A percentile compares a stretch with the other conserved stretches of the same genome.
Evolutionary conservation across 53 echinoderm and acorn worm genomes (phyloP).

Genomic region (Pentamera pediparva): DNA sequence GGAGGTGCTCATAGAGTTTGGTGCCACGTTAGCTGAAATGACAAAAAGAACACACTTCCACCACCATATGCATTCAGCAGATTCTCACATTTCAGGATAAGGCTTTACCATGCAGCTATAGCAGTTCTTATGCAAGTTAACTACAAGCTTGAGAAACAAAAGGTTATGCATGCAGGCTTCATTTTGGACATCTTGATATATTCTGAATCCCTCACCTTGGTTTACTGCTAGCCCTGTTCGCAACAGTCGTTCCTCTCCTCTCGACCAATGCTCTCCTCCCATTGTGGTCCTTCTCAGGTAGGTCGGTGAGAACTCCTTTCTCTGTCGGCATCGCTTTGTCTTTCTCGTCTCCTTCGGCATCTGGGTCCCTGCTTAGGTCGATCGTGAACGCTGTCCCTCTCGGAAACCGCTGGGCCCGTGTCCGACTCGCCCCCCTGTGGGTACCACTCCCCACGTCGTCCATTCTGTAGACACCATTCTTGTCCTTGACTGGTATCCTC

Average conservation of each 20-base stretch:
- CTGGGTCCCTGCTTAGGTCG: constrained; percentile 32
- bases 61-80: too few species aligned
- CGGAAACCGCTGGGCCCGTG: constrained; percentile 22
- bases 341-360: constrained; percentile 10
- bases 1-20: too few species aligned
- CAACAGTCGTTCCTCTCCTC: constrained; percentile 9
- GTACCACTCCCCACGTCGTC: neutral
- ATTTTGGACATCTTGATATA: too few species aligned
- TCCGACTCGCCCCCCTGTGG: neutral
- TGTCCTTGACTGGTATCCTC: constrained; percentile 43
- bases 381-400: constrained; percentile 71
- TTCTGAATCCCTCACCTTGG: too few species aligned
- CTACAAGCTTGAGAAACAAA: too few species aligned
- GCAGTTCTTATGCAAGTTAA: too few species aligned
- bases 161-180: too few species aligned
- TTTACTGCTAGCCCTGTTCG: constrained; percentile 17
- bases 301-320: constrained; percentile 21
- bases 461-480: neutral
- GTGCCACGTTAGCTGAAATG: too few species aligned
- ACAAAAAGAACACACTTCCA: too few species aligned
- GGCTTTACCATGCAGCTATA: too few species aligned
- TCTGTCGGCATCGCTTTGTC: constrained; percentile 15
- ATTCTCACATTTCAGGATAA: too few species aligned
- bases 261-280: neutral
- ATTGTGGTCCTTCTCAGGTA: constrained; percentile 7